phyloP scores from a whole-genome alignment of 2,113 vertebrate genomes.

The Hippolais icterina region DNA sequence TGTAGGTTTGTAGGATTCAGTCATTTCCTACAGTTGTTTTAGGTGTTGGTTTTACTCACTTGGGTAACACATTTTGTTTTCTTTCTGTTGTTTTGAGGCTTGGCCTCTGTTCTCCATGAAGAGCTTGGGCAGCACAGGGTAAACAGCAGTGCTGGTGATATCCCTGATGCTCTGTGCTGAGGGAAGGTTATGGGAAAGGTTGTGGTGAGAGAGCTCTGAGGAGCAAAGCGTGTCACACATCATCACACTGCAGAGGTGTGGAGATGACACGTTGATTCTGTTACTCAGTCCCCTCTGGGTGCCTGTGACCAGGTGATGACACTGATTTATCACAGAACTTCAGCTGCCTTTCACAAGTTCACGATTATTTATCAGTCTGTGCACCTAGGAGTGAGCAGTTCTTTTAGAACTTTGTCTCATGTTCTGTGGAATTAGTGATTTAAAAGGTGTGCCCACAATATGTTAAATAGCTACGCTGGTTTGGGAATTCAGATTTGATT shows the following conservation, averaged over 20 bases:
- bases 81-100: neutral
- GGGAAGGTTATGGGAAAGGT: neutral
- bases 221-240: neutral
- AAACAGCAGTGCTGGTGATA: rapidly evolving
- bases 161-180: neutral
- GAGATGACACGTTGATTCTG: neutral
- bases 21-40: neutral
- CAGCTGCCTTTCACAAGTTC: neutral
- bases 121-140: neutral
- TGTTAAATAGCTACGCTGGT: neutral
- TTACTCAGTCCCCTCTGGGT: neutral
- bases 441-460: neutral
- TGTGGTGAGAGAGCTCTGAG: neutral
- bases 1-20: neutral
- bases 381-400: neutral
- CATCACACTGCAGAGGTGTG: neutral
- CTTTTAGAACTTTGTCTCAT: neutral
- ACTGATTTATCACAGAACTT: neutral
- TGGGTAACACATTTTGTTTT: neutral
- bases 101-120: neutral
- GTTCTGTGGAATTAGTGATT: neutral
- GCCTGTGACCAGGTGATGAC: slow-evolving; percentile 1
- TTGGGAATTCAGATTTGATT: neutral
- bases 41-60: neutral
- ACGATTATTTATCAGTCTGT: neutral